Evolutionary conservation across 2,888 invertebrate genomes (phyloP).

Genomic region (Dynastes hyllus): DNA sequence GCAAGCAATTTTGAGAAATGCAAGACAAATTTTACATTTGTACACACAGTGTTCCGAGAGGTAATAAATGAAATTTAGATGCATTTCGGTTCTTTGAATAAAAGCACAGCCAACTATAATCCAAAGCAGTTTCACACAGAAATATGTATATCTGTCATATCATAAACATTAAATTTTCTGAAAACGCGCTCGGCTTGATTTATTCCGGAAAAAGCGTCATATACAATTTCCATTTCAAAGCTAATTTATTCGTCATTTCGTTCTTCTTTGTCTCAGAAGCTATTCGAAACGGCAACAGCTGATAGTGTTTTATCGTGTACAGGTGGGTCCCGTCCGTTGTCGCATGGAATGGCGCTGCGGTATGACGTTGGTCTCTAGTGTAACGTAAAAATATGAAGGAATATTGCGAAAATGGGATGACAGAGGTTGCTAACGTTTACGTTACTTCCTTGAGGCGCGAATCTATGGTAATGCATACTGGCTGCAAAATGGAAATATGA

Average conservation of each 20-base stretch:
- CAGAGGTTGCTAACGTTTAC: neutral
- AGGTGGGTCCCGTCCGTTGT: constrained; percentile 3
- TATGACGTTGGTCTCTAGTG: neutral
- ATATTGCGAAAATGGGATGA: neutral
- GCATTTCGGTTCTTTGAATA: too few species aligned
- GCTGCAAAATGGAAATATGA: neutral
- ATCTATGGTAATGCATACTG: neutral
- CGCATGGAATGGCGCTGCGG: neutral
- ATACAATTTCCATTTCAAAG: constrained; percentile 35
- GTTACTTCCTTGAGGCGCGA: neutral
- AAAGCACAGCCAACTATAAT: neutral
- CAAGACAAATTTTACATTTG: too few species aligned
- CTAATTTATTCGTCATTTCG: constrained; percentile 36
- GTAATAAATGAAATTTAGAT: too few species aligned
- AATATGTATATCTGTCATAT: constrained; percentile 4
- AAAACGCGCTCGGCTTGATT: constrained; percentile 11
- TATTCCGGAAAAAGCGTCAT: constrained; percentile 26
- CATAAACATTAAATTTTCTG: constrained; percentile 28
- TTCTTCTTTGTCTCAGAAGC: constrained; percentile 12
- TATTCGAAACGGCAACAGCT: neutral
- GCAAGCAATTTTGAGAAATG: too few species aligned
- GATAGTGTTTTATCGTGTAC: constrained; percentile 12
- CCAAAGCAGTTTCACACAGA: neutral
- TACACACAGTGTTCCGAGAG: too few species aligned
- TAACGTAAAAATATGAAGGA: constrained; percentile 20